These are phyloP conservation scores for Melanerpes formicivorus DNA, from an alignment of 2,113 vertebrate species.

Conservation along the genomic window DNA sequence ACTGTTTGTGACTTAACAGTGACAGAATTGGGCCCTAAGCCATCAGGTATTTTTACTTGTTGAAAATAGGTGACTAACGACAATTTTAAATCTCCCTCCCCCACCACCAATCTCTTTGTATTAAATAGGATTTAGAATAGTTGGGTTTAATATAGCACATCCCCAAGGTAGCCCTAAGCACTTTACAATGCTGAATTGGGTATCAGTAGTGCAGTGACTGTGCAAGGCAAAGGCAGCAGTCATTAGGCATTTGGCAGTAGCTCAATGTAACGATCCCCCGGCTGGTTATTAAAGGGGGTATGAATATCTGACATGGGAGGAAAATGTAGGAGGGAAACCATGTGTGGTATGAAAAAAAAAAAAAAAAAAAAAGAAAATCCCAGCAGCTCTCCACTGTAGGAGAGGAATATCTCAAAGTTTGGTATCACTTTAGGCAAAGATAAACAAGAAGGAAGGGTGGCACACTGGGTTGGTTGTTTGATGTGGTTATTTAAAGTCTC, in stretches of 20 bases:
- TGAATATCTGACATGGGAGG: conserved; percentile 67
- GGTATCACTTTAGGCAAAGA: conserved; percentile 34
- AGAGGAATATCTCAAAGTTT: conserved; percentile 43
- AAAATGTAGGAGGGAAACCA: conserved; percentile 67
- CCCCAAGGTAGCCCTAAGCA: conserved; percentile 72
- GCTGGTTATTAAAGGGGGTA: conserved; percentile 70
- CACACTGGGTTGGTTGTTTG: neutral
- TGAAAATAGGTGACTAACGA: conserved; percentile 54
- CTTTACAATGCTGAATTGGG: conserved; percentile 76
- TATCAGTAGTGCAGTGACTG: conserved; percentile 40
- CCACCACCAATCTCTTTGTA: conserved; percentile 54
- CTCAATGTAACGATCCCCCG: conserved; percentile 72
- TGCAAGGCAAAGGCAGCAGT: conserved; percentile 61
- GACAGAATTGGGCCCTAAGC: conserved; percentile 26
- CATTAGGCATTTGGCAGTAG: conserved; percentile 71
- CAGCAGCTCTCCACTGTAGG: conserved; percentile 21
- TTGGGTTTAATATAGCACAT: conserved; percentile 68
- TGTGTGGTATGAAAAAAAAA: conserved; percentile 10
- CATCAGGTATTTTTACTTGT: conserved; percentile 49
- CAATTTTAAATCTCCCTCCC: conserved; percentile 55
- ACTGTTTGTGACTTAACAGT: neutral
- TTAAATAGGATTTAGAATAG: conserved; percentile 75
- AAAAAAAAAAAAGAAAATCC: conserved; percentile 22
- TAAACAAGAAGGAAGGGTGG: conserved; percentile 39
- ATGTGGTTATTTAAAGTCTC: conserved; percentile 16